These are phyloP conservation scores for Moxostoma hubbsi DNA, from an alignment of 2,797 vertebrate genomes.

Conservation along the genomic window DNA sequence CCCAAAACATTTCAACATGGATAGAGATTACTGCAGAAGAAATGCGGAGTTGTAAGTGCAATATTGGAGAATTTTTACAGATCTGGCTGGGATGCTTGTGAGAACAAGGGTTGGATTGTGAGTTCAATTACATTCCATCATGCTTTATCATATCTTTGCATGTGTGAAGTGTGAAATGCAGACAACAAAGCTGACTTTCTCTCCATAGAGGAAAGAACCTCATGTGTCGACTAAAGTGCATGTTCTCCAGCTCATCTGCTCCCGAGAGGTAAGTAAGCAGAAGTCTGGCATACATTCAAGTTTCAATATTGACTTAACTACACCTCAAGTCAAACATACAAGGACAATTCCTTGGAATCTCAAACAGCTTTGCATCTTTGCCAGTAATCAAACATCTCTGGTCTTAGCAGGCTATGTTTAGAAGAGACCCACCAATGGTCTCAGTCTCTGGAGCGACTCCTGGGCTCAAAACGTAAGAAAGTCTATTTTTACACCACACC, in stretches of 20 bases:
- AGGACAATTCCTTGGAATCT: background rate
- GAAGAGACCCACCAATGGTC: constrained; percentile 87
- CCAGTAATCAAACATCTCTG: too few relatives aligned
- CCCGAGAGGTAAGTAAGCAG: constrained; percentile 75
- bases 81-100: background rate
- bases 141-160: constrained; percentile 38
- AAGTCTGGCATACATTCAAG: background rate
- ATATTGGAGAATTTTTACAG: constrained; percentile 24
- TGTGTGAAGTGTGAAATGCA: constrained; percentile 42
- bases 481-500: background rate
- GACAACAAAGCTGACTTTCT: constrained; percentile 50
- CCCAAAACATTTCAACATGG: constrained; percentile 69
- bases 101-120: too few relatives aligned
- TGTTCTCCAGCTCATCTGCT: constrained; percentile 76
- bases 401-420: constrained; percentile 78
- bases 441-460: constrained; percentile 84
- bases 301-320: too few relatives aligned
- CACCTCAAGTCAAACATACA: too few relatives aligned
- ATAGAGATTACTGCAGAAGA: constrained; percentile 73
- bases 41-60: constrained; percentile 79
- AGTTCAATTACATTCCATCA: constrained; percentile 15
- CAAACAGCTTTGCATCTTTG: constrained; percentile 16
- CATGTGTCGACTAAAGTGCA: constrained; percentile 80
- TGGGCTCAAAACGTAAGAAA: constrained; percentile 85
- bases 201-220: constrained; percentile 79